A percentile compares a stretch with the other conserved stretches of the same genome.
Conservation (phyloP, 1,140 invertebrate species). For the Heliconius nattereri region DNA sequence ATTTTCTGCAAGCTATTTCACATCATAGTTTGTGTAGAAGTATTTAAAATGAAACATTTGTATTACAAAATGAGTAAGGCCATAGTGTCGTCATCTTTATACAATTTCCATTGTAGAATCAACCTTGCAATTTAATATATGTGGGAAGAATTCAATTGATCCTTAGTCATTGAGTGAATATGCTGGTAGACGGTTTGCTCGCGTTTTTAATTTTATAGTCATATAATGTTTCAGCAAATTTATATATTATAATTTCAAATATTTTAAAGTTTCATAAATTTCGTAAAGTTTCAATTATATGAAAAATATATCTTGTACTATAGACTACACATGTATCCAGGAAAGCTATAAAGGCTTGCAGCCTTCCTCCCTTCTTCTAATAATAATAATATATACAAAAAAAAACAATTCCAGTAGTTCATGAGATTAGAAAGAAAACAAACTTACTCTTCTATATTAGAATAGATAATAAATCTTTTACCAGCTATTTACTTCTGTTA, state of each 20-base stretch:
- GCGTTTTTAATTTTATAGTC: background rate
- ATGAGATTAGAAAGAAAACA: no score
- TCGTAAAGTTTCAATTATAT: no score
- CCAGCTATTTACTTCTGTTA: background rate
- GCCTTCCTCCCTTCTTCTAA: no score
- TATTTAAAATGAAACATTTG: background rate
- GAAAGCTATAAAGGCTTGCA: no score
- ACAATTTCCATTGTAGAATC: constrained; percentile 19
- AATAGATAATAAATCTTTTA: background rate
- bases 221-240: background rate
- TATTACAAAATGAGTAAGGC: background rate
- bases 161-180: constrained; percentile 25
- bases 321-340: no score
- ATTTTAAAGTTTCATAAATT: no score
- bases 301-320: no score
- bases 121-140: constrained; percentile 30
- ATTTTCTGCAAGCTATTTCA: no score
- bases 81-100: constrained; percentile 11
- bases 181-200: background rate
- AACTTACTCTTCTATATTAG: no score
- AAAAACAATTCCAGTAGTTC: no score
- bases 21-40: no score
- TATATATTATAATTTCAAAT: background rate
- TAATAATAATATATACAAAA: no score
- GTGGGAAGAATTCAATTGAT: constrained; percentile 31